Evolutionary conservation across 2,797 vertebrate species (phyloP), one percentile per base, ranked within the genome.

Genomic region (Sebastes trivittatus): DNA sequence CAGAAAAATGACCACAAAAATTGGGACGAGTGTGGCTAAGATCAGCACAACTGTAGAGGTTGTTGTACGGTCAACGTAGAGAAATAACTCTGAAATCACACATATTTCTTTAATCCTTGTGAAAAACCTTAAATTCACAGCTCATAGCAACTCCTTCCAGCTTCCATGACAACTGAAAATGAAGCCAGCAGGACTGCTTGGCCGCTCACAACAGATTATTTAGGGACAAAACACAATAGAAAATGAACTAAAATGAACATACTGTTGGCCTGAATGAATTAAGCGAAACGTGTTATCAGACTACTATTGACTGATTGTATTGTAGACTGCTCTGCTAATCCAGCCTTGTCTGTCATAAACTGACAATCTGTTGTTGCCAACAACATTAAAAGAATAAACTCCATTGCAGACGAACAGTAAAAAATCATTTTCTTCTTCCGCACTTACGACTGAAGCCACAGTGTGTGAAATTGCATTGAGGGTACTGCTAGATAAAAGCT

Each of bases 401-500:
- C 18, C 55, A 72, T 80, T 72, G 72, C 59, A 67, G 27, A 36
- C 9, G 25, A 79, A 55, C 11, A 38, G 56, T 23, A 23, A 25
- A 25, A 70, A 63, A 60, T 25, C 4, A 11, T 70, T 63, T 36
- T 71, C 7, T 55, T 16, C 54, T 34, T 64, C 56, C 32, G n/a
- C 55, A 59, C 11, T 13, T 55, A 25, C 22, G 3, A 56, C 32
- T 64, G 62, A 60, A 82, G 70, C 34, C 78, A 62, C 52, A 62
- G 52, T 20, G 72, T 84, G 76, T 86, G 78, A 87, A 84, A 85
- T 84, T 81, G 66, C 75, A 85, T 30, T 11, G 55, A 29, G 81
- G 73, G 4, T 25, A 4, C 18, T 42, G 42, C 32, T 7, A 38
- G 52, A 77, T 70, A 80, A 72, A 84, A 84, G 62, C 30, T 34